phyloP scores from a whole-genome alignment of 1,140 invertebrate species.

The Proales similis region DNA sequence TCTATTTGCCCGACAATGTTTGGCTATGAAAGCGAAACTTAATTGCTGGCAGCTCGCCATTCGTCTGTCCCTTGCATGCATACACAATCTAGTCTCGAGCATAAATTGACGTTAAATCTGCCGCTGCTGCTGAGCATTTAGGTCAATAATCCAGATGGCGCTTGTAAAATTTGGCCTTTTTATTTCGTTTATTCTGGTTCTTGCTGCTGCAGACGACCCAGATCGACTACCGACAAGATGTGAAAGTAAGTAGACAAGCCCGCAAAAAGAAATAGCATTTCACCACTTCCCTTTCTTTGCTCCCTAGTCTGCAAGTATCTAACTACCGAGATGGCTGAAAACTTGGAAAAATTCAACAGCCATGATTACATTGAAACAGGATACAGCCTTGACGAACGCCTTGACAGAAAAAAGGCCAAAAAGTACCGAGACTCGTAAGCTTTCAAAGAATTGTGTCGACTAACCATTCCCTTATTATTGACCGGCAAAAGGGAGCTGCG shows the following conservation, averaged over 20 bases:
- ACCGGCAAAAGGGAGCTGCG: constrained; percentile 9
- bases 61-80: no score
- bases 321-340: constrained; percentile 31
- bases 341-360: constrained; percentile 10
- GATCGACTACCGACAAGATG: constrained; percentile 36
- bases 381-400: constrained; percentile 29
- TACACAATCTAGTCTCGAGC: no score
- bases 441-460: background rate
- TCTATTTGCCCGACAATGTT: no score
- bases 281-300: background rate
- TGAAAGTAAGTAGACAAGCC: constrained; percentile 6
- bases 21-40: no score
- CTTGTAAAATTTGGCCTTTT: no score
- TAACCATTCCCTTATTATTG: background rate
- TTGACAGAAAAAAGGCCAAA: constrained; percentile 11
- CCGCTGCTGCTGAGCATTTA: no score
- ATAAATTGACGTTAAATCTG: no score
- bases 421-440: constrained; percentile 36
- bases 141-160: no score
- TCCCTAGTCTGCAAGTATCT: constrained; percentile 32
- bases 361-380: constrained; percentile 1
- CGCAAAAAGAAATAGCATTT: background rate
- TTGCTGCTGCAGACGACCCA: constrained; percentile 29
- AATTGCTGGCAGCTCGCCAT: no score
- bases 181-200: no score